Base-by-base conservation (phyloP, 2,113 vertebrate species). In the Bubo bubo region DNA sequence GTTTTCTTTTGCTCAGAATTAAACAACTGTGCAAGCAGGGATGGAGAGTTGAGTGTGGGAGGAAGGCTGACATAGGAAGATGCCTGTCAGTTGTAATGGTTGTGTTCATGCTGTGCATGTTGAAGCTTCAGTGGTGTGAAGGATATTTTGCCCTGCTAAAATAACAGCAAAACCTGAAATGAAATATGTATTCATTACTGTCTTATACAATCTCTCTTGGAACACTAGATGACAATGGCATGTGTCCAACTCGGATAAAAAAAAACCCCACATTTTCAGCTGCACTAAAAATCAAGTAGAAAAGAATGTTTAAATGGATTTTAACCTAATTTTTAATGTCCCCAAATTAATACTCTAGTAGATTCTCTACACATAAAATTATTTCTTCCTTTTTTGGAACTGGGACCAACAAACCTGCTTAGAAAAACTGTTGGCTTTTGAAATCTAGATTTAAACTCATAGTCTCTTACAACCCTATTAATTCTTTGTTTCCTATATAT, bases 251-350 rank as follows among this genome's bases (percentile, higher is more conserved):
- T 56, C 1, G 2, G 5, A 26, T 28, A 50, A 76, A 83, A 62
- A 26, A 43, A 23, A 1, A 0, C 2, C 4, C 0, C 21, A 4
- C 3, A 35, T 45, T 84, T 74, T 81, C 50, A 67, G 7, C 37
- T 79, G 23, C 6, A 56, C 11, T 74, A 24, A 77, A 88, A 73
- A 34, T 5, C 4, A 86, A 53, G 7, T 26, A 21, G 13, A 47
- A 84, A 70, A 88, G 30, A 8, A 70, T 28, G 13, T 63, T 89
- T 45, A 47, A 89, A 75, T 10, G 3, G 10, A 13, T 77, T 80
- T 55, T 47, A 75, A 17, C 5, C 6, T 55, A 15, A 34, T 60
- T 92, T 53, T 58, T 88, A 63, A 50, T 43, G 14, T 56, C 3
- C 7, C 11, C 4, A 21, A 85, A 17, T 27, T 2, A 70, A 39